A percentile compares a stretch with the other conserved stretches of the same genome.
Evolutionary conservation across 2,888 invertebrate genomes (phyloP).

Genomic region (Eupithecia dodoneata): DNA sequence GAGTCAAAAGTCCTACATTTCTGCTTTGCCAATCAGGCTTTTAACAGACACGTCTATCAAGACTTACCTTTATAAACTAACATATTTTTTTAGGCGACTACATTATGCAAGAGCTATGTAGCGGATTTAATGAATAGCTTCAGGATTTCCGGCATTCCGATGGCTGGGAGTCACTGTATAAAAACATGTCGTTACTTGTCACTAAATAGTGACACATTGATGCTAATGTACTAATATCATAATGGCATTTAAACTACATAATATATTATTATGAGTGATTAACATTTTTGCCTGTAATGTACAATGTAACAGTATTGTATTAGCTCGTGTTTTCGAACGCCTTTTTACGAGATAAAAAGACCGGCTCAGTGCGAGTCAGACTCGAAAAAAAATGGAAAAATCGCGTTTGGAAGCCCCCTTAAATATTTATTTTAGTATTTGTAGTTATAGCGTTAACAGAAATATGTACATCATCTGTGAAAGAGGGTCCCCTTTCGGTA

Average conservation of each 20-base stretch:
- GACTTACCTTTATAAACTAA: neutral
- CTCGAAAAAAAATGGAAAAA: too few species aligned
- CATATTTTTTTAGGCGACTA: neutral
- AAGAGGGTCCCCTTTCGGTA: too few species aligned
- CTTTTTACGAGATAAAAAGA: too few species aligned
- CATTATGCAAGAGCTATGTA: neutral
- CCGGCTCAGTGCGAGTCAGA: too few species aligned
- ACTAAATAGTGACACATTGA: neutral
- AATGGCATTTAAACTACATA: neutral
- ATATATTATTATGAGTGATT: neutral
- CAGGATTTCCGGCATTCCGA: conserved; percentile 4
- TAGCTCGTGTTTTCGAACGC: neutral
- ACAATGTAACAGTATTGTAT: neutral
- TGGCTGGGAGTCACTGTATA: neutral
- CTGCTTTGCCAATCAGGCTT: neutral
- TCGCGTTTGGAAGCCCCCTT: too few species aligned
- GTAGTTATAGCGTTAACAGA: too few species aligned
- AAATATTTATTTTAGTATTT: too few species aligned
- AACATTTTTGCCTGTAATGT: neutral
- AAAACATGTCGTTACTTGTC: neutral
- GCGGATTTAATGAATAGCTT: neutral
- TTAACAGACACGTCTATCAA: neutral
- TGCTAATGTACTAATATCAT: neutral
- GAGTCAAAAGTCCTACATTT: neutral
- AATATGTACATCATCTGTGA: too few species aligned